Evolutionary conservation across 37 sponge, comb jelly and placozoan species (phyloP), one percentile per base, ranked within the genome.

Genomic region (Spongilla lacustris): DNA sequence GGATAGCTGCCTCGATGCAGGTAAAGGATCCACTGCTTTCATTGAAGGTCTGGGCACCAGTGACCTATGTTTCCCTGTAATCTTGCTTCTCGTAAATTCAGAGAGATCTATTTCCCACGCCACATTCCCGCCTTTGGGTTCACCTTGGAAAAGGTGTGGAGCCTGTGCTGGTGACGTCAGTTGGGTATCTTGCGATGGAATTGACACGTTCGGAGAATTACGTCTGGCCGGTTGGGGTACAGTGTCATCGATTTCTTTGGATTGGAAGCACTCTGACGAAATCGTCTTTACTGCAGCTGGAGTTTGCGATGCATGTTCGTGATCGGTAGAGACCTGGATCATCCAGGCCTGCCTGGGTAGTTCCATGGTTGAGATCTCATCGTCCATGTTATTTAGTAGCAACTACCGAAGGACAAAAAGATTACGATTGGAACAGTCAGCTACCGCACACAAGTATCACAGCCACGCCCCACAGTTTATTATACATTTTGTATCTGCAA

Each of bases 71-170:
- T 34, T 74, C 33, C 31, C 31, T 0, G 5, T 27, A 2, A 21
- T 27, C 11, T 30, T 68, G 35, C 41, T 37, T 50, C 74, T 33
- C 73, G 3, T 73, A 32, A 31, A 73, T 25, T 34, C 71, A 23
- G 74, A 72, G n/a, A 73, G 73, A 32, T 49, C 58, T 24, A 73
- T 83, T 58, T 73, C 83, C 74, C 73, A 70, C 28, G 72, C 73
- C 1, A 36, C 58, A 46, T 74, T 27, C 13, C 58, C 80, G 12
- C 80, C 1, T 17, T 58, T 10, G 14, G 4, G 58, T 17, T 10
- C 19, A 17, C 19, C 19, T 58, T 17, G 58, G 19, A 14, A 58
- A 10, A 17, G 4, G 41, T 41, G 41, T 17, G 21, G 58, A 58
- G 58, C 1, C 19, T 58, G 58, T 13, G 14, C 58, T 10, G 1